Percentiles rank a stretch among this genome's conserved stretches.
phyloP scores from a whole-genome alignment of 2,888 invertebrate genomes.

The Dolichopus griseipennis region DNA sequence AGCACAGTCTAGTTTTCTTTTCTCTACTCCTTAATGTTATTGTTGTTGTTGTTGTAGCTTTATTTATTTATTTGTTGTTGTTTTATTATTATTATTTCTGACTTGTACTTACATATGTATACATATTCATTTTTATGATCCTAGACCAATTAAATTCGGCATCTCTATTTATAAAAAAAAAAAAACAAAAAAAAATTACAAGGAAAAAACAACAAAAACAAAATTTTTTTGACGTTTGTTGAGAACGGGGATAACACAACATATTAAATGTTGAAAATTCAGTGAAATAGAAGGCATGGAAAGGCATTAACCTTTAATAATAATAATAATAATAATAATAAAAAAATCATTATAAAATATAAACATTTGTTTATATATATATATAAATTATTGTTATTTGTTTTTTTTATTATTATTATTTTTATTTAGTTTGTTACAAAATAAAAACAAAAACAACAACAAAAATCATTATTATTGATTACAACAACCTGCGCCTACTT shows the following conservation, averaged over 20 bases:
- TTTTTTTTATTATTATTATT: too few species aligned
- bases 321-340: too few species aligned
- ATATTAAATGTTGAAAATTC: not conserved
- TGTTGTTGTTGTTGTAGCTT: not conserved
- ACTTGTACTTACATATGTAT: not conserved
- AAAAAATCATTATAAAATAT: too few species aligned
- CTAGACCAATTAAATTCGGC: constrained; percentile 3
- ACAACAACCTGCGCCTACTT: too few species aligned
- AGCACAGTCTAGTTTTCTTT: too few species aligned
- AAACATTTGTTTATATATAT: too few species aligned
- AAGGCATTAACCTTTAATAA: constrained; percentile 2
- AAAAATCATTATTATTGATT: too few species aligned
- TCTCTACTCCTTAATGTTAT: not conserved
- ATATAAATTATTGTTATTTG: too few species aligned
- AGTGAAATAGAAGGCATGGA: not conserved
- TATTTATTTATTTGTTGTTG: not conserved
- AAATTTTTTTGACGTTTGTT: too few species aligned
- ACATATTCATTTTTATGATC: not conserved
- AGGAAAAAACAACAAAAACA: too few species aligned
- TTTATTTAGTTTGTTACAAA: too few species aligned
- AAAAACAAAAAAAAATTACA: not conserved
- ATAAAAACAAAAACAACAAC: too few species aligned
- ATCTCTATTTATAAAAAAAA: not conserved
- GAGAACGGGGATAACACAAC: not conserved
- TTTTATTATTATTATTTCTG: not conserved